Evolutionary conservation across 2,113 vertebrate genomes (phyloP).

Genomic region (Siniperca chuatsi): DNA sequence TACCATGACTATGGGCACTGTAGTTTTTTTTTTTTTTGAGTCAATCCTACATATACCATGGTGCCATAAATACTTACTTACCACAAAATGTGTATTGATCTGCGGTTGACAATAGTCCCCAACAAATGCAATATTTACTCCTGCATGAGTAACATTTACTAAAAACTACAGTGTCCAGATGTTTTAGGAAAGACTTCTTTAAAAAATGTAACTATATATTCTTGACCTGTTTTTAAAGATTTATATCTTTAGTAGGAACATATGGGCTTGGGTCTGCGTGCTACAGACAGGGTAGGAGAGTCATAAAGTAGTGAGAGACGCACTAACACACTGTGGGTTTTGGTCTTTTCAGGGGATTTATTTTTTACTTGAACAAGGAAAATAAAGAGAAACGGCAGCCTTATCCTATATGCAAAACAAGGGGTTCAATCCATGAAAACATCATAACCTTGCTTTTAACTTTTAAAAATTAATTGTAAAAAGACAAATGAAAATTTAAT

Average conservation of each 20-base stretch:
- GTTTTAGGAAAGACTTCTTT: background rate
- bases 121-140: background rate
- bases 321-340: background rate
- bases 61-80: background rate
- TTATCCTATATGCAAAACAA: background rate
- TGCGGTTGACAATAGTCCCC: background rate
- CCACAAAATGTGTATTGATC: background rate
- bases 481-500: slow-evolving; percentile 2
- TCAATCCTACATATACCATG: too few relatives aligned
- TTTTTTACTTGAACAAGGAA: background rate
- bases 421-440: background rate
- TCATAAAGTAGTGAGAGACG: background rate
- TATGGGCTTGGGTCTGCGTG: background rate
- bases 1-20: background rate
- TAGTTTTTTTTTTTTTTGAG: background rate
- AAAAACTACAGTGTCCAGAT: background rate
- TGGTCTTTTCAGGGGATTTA: background rate
- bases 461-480: slow-evolving; percentile 5
- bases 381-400: background rate
- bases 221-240: background rate
- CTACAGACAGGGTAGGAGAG: background rate
- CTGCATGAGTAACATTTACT: background rate
- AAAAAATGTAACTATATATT: background rate
- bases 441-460: background rate
- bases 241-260: background rate